Evolutionary conservation across 23 tunicate species (phyloP).

Genomic region (Diplosoma virens): DNA sequence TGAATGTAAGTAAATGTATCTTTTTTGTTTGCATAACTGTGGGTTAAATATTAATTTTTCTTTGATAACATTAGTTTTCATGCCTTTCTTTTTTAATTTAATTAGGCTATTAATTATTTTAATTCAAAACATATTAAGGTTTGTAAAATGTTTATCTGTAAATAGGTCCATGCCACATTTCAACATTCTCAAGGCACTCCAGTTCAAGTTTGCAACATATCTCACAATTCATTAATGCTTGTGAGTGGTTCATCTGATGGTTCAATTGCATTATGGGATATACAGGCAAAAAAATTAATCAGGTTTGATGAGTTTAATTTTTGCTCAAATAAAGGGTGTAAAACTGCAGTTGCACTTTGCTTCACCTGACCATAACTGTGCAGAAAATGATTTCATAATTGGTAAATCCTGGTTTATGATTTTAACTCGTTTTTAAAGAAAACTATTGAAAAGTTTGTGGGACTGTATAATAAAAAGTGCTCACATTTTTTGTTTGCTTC

Average conservation of each 20-base stretch:
- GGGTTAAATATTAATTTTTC: background rate
- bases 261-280: constrained; percentile 79
- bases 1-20: constrained; percentile 11
- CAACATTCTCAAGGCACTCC: constrained; percentile 61
- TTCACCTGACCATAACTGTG: background rate
- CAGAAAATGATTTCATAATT: no score
- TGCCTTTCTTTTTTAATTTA: no score
- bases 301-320: constrained; percentile 3
- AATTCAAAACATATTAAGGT: background rate
- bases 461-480: no score
- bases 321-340: no score
- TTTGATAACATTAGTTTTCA: background rate
- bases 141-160: background rate
- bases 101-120: no score
- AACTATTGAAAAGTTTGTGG: no score
- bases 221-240: constrained; percentile 40
- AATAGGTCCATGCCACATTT: background rate
- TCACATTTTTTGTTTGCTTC: no score
- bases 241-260: constrained; percentile 89
- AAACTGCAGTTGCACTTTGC: no score
- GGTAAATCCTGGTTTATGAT: no score
- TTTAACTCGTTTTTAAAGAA: background rate
- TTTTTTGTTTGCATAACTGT: background rate
- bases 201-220: constrained; percentile 67
- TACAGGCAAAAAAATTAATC: constrained; percentile 40